Evolutionary conservation across 2,113 vertebrate species (phyloP), one percentile per base, ranked within the genome.

Genomic region (Cyprinus carpio): DNA sequence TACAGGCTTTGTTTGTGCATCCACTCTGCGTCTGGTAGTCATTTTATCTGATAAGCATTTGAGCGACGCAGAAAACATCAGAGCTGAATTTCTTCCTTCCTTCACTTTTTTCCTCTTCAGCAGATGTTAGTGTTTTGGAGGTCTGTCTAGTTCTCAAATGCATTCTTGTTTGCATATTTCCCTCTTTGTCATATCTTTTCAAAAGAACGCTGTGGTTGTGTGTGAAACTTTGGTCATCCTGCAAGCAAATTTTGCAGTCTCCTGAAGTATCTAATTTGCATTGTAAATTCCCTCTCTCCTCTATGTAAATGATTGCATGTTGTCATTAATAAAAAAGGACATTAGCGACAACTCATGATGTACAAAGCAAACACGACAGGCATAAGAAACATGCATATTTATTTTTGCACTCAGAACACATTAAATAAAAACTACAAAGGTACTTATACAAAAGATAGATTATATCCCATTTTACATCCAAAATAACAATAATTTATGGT

Each of bases 401-500:
- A 95, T 94, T 95, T 79, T 93, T 89, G 91, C 92, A 92, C 91
- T 91, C 91, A 90, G 91, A 89, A 93, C 93, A 95, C 93, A 92
- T 95, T 94, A 95, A 95, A 95, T 95, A 93, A 94, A 85, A 94
- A 94, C 94, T 93, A 95, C 91, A 93, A 94, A 92, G 92, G 79
- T 93, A 95, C 93, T 93, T 91, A 92, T 95, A 94, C 91, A 95
- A 95, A 95, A 95, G 92, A 95, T 94, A 95, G 93, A 94, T 92
- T 93, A 93, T 93, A 91, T 95, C 93, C 94, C 93, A 92, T 94
- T 94, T 92, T 27, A 94, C 92, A 90, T 94, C 94, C 91, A 94
- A 95, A 95, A 94, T 88, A 93, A 94, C 89, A 95, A 95, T 95
- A 96, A 96, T 93, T 95, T 96, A 95, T 93, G 93, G 93, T 94